Base-by-base conservation (phyloP, 2,888 invertebrate genomes). In the Chromoteleia sp. region DNA sequence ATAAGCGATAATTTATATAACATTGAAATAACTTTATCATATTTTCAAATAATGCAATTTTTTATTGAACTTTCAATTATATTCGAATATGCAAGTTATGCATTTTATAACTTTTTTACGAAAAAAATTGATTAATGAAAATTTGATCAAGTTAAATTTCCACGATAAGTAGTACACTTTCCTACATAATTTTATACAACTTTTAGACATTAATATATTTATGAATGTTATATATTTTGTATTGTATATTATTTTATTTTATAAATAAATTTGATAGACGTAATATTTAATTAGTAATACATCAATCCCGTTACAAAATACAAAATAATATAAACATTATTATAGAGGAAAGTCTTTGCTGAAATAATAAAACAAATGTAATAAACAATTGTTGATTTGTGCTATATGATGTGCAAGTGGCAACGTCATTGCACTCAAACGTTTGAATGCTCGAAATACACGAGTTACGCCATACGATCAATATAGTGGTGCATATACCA, bases 391-490 rank as follows among this genome's bases (percentile, higher is more conserved):
- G 14, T 15, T 43, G 54, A 25, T 43, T 14, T 59, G 30, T 7
- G 7, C 5, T 29, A 19, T 50, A 29, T 14, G 25, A 48, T 19
- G 61, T 63, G 33, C 21, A 30, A 58, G 56, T 56, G 50, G 29
- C 36, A 76, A 76, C 76, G 59, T 68, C 61, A 68, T 68, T 76
- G 68, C 59, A 61, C 68, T 61, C 59, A 61, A 68, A 67, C 36
- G 65, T 59, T 33, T 68, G 71, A 70, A 70, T 39, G 56, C 56
- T 78, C 41, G 48, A 71, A 78, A 71, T 65, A 65, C 58, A 65
- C 45, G 71, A 71, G 65, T 58, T 65, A 71, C 70, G 78, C 71
- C 78, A 78, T 29, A 58, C 78, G 71, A 78, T 78, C 78, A 78
- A 78, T 78, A 78, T 67, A 56, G 19, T 54, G 61, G 48, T 67